phyloP scores from a whole-genome alignment of 1,140 invertebrate species.

The Cephus cinctus region DNA sequence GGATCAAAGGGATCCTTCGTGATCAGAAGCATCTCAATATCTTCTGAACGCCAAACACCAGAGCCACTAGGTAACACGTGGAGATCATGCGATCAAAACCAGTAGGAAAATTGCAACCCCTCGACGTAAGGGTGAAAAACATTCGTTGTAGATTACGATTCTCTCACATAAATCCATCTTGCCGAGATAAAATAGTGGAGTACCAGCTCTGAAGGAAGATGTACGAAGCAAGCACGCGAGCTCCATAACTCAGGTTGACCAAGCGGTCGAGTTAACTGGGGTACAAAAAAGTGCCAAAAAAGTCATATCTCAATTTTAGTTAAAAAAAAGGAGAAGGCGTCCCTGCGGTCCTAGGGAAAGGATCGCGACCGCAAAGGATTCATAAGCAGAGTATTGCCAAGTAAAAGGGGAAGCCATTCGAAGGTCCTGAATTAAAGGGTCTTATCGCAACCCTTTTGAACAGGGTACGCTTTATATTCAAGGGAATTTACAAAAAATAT shows the following conservation, averaged over 20 bases:
- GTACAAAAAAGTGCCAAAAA: background rate
- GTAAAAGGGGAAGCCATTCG: no score
- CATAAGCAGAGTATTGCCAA: background rate
- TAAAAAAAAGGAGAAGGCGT: no score
- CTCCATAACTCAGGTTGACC: slow-evolving; percentile 28
- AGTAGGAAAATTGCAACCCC: background rate
- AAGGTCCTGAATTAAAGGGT: no score
- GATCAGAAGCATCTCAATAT: no score
- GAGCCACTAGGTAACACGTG: no score
- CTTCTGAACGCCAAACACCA: no score
- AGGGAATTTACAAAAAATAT: slow-evolving; percentile 8
- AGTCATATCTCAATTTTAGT: slow-evolving; percentile 36
- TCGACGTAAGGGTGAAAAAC: background rate
- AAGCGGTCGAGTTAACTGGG: background rate
- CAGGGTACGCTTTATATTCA: no score
- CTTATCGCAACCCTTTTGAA: slow-evolving; percentile 28
- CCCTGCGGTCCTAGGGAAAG: no score
- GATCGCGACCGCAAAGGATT: background rate
- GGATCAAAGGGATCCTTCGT: no score
- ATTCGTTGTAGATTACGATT: slow-evolving; percentile 17
- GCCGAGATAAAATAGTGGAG: slow-evolving; percentile 17
- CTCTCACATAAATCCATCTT: slow-evolving; percentile 38
- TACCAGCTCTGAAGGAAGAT: slow-evolving; percentile 6
- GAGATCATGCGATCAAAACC: no score
- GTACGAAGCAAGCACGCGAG: no score